Percentiles rank a stretch among this genome's conserved stretches.
phyloP scores from a whole-genome alignment of 2,888 invertebrate species.

The Peribatodes rhomboidaria region DNA sequence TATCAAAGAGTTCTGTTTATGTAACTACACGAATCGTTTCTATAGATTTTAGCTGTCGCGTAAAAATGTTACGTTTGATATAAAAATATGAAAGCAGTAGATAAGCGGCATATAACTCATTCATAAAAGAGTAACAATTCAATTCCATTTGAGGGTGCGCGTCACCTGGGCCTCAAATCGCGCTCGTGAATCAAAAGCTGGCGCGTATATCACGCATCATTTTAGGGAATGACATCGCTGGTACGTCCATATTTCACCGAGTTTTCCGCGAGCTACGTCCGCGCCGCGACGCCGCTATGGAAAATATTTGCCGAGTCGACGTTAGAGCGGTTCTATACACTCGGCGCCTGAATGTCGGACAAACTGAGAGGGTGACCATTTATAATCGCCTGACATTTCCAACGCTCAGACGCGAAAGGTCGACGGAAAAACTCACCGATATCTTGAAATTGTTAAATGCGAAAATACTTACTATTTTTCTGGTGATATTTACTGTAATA shows the following conservation, averaged over 20 bases:
- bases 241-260: conserved; percentile 70
- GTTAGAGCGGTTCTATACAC: conserved; percentile 24
- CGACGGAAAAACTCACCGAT: conserved; percentile 38
- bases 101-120: conserved; percentile 45
- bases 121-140: conserved; percentile 63
- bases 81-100: conserved; percentile 28
- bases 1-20: background rate
- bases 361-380: conserved; percentile 46
- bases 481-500: conserved; percentile 14
- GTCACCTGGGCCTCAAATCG: conserved; percentile 71
- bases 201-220: conserved; percentile 76
- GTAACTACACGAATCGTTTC: background rate
- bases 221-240: conserved; percentile 70
- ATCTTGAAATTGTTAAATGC: conserved; percentile 6
- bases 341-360: conserved; percentile 49
- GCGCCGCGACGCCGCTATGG: conserved; percentile 60
- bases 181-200: conserved; percentile 71
- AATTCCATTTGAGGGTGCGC: conserved; percentile 62
- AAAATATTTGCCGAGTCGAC: conserved; percentile 71
- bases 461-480: background rate
- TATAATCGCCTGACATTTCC: conserved; percentile 43
- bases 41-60: background rate
- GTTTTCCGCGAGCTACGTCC: conserved; percentile 65
- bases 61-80: background rate
- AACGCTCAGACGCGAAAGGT: conserved; percentile 37